phyloP scores from a whole-genome alignment of 2,888 invertebrate species.

The Seira ritae region DNA sequence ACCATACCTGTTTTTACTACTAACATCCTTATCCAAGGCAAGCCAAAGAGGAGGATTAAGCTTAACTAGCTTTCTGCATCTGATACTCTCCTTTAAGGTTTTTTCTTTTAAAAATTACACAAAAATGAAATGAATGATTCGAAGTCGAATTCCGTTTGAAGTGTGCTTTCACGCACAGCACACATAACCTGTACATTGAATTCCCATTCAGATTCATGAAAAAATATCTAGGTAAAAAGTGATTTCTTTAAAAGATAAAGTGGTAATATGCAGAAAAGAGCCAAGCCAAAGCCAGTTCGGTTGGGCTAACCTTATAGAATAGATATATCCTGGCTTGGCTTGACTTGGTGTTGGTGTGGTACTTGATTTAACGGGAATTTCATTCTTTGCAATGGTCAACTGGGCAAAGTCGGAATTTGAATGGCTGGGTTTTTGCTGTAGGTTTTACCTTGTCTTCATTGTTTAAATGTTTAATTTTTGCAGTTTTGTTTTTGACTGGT shows the following conservation, averaged over 20 bases:
- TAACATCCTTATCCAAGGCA: too few species aligned
- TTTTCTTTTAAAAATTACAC: too few species aligned
- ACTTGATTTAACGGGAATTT: constrained; percentile 58
- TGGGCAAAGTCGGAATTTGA: constrained; percentile 44
- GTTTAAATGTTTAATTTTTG: too few species aligned
- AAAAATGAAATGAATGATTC: constrained; percentile 1
- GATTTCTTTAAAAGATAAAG: too few species aligned
- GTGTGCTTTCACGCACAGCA: too few species aligned
- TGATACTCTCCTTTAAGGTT: too few species aligned
- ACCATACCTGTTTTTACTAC: too few species aligned
- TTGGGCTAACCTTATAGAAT: too few species aligned
- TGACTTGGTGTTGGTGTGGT: constrained; percentile 24
- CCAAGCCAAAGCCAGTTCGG: neutral
- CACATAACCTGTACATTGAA: too few species aligned
- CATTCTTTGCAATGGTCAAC: constrained; percentile 46
- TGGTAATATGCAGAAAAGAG: neutral
- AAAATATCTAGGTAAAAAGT: constrained; percentile 3
- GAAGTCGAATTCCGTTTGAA: neutral
- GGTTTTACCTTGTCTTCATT: neutral
- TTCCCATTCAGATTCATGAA: neutral
- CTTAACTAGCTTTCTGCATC: too few species aligned
- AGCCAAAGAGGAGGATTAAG: too few species aligned
- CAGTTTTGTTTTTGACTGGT: neutral
- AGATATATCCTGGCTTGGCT: too few species aligned
- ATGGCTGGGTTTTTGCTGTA: neutral